phyloP scores from a whole-genome alignment of 1,140 invertebrate species.

The Ephestia elutella region DNA sequence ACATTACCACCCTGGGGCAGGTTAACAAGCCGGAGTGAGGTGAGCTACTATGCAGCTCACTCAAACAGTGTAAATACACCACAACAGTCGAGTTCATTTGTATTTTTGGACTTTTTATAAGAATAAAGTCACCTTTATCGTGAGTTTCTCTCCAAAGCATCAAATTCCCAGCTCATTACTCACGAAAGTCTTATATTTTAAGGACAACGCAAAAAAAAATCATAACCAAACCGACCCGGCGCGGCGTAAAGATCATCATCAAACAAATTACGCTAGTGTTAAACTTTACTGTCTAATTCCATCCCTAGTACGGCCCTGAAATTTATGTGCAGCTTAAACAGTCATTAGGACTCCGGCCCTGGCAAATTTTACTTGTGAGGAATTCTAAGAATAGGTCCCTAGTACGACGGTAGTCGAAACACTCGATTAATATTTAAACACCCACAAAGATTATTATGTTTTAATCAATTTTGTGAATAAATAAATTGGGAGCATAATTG shows the following conservation, averaged over 20 bases:
- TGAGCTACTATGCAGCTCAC: too few species aligned
- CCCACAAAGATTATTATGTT: background rate
- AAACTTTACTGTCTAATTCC: conserved; percentile 1
- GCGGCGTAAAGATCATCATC: background rate
- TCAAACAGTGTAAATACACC: too few species aligned
- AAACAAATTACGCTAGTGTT: conserved; percentile 5
- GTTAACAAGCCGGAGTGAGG: too few species aligned
- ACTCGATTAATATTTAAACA: background rate
- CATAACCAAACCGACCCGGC: background rate
- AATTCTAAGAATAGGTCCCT: background rate
- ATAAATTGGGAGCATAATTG: background rate
- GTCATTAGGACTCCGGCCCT: background rate
- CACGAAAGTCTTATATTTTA: too few species aligned
- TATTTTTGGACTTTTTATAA: too few species aligned
- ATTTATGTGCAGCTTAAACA: conserved; percentile 1
- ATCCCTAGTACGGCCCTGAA: background rate
- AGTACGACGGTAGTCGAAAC: background rate
- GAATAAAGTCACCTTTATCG: too few species aligned
- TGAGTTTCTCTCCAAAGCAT: too few species aligned
- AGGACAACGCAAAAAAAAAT: too few species aligned
- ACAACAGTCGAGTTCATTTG: too few species aligned
- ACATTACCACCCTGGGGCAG: too few species aligned
- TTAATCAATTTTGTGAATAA: background rate
- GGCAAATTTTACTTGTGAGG: background rate
- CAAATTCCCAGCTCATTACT: too few species aligned